A percentile compares a stretch with the other conserved stretches of the same genome.
Evolutionary conservation across 2,888 invertebrate species (phyloP).

Genomic region (Hyles lineata): DNA sequence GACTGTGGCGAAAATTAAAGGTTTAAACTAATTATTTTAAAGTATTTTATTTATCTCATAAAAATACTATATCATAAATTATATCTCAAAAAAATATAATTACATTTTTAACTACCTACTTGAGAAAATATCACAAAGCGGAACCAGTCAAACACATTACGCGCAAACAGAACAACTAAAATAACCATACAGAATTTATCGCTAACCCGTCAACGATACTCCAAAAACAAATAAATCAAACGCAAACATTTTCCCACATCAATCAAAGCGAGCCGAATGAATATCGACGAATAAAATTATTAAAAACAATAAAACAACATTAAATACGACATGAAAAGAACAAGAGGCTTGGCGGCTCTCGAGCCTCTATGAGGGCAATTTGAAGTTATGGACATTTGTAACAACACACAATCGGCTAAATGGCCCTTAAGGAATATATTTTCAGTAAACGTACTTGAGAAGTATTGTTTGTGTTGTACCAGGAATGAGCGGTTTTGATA

Average conservation of each 20-base stretch:
- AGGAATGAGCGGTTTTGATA: constrained; percentile 59
- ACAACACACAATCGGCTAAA: constrained; percentile 63
- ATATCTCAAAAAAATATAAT: no score
- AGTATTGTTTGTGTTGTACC: constrained; percentile 59
- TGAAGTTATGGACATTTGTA: constrained; percentile 68
- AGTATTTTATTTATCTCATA: no score
- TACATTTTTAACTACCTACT: no score
- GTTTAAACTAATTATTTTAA: no score
- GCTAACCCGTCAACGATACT: constrained; percentile 9
- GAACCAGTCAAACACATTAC: no score
- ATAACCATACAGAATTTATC: background rate
- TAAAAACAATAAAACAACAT: constrained; percentile 72
- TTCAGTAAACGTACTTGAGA: constrained; percentile 79
- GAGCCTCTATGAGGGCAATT: constrained; percentile 65
- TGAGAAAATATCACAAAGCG: no score
- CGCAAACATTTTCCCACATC: constrained; percentile 68
- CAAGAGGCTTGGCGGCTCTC: constrained; percentile 62
- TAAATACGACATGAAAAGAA: constrained; percentile 53
- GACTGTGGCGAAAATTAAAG: no score
- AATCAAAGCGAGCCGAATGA: constrained; percentile 70
- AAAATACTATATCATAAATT: no score
- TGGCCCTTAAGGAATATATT: constrained; percentile 71
- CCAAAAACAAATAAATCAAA: constrained; percentile 7
- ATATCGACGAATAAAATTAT: constrained; percentile 64
- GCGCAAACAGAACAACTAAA: no score